phyloP scores from a whole-genome alignment of 1,140 invertebrate species.

The Tyrophagus putrescentiae region DNA sequence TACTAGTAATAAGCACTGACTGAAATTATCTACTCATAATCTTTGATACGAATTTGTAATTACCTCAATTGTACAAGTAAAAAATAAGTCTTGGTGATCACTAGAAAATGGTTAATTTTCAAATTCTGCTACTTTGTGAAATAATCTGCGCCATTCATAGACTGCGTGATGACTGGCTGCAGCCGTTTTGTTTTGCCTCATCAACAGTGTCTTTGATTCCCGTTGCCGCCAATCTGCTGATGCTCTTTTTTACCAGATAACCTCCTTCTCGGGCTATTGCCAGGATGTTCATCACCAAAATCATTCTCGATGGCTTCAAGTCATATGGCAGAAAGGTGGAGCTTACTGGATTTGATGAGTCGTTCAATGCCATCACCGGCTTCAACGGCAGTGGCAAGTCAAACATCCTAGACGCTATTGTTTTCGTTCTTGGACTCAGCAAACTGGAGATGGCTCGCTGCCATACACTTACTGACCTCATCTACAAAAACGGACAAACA shows the following conservation, averaged over 20 bases:
- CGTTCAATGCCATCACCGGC: conserved; percentile 97
- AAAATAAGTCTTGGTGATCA: neutral
- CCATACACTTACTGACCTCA: conserved; percentile 70
- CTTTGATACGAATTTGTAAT: too few species aligned
- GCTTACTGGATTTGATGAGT: conserved; percentile 79
- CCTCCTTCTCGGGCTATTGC: neutral
- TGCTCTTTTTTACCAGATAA: neutral
- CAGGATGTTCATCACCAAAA: conserved; percentile 81
- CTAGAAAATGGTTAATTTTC: neutral
- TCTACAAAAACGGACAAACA: conserved; percentile 93
- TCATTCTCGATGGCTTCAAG: conserved; percentile 93
- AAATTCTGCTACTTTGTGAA: neutral
- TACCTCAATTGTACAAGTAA: too few species aligned
- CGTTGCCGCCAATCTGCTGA: neutral
- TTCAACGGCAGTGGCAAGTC: conserved; percentile 97
- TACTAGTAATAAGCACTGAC: too few species aligned
- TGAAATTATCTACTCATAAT: too few species aligned
- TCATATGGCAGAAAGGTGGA: conserved; percentile 86
- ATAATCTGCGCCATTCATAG: too few species aligned
- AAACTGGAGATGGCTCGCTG: conserved; percentile 68
- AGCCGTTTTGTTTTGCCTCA: neutral
- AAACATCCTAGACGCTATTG: conserved; percentile 94
- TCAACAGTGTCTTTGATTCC: neutral
- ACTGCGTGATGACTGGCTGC: neutral
- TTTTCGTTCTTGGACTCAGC: conserved; percentile 91